Base-by-base conservation (phyloP, 2,797 vertebrate species). In the Ataeniobius toweri region DNA sequence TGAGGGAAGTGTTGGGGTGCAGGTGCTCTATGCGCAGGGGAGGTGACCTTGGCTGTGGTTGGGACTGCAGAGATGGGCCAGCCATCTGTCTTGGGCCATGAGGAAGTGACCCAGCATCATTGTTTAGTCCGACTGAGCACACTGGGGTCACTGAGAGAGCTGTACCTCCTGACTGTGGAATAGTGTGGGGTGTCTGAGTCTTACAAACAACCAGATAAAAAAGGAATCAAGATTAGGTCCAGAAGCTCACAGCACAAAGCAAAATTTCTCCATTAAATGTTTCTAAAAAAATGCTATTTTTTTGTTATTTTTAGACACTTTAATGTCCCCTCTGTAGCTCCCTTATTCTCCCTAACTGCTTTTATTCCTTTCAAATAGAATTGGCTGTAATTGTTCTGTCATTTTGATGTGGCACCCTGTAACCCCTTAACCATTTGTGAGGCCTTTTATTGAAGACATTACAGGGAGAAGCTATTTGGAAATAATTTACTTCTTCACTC, bases 31-130 rank as follows among this genome's bases (percentile, higher is more conserved):
- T 65, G 82, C 85, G 80, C 86, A 79, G 83, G 88, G 89, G 93
- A 84, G 84, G 76, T 95, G 94, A 95, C 95, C 95, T 96, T 96
- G 94, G 94, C 91, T 89, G 91, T 91, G 91, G 87, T 88, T 84
- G 89, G 70, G 76, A 76, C 80, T 73, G 20, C 86, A 84, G 85
- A 86, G 90, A 85, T 82, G 85, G 93, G 85, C 84, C 83, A 85
- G 92, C 95, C 96, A 96, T 96, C 95, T 96, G 96, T 95, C 93
- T 85, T 75, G 82, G 90, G 88, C 86, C 91, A 89, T 22, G 76
- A 91, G 85, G 91, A 93, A 83, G 81, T 94, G 94, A 94, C 94
- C 93, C 81, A 56, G 89, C 86, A 94, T 94, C 91, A 94, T 94
- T 95, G 94, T 95, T 91, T 86, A 90, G 92, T 93, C 92, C 85